Percentiles rank a stretch among this genome's conserved stretches.
Conservation (phyloP, 2,888 invertebrate species). For the Nysson spinosus region DNA sequence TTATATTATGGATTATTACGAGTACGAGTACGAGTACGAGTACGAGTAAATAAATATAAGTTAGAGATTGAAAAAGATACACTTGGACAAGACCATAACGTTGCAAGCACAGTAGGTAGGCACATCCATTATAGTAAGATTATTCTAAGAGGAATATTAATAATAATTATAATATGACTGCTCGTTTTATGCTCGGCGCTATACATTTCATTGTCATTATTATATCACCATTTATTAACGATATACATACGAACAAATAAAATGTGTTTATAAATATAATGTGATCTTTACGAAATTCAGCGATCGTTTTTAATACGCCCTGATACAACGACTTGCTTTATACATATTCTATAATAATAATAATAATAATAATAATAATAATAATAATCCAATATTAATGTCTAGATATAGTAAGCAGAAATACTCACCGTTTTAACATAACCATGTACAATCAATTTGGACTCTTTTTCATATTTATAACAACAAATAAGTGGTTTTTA, state of each 20-base stretch:
- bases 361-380: not conserved
- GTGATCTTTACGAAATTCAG: constrained; percentile 52
- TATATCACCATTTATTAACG: constrained; percentile 75
- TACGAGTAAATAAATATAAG: constrained; percentile 61
- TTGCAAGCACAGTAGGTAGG: constrained; percentile 71
- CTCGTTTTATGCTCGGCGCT: constrained; percentile 76
- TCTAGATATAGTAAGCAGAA: too few species aligned
- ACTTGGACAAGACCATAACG: constrained; percentile 64
- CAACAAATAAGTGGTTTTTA: too few species aligned
- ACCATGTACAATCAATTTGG: too few species aligned
- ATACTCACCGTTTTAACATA: too few species aligned
- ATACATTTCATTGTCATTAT: constrained; percentile 77
- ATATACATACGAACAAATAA: constrained; percentile 75
- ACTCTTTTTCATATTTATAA: too few species aligned
- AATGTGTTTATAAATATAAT: constrained; percentile 75
- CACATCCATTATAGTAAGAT: constrained; percentile 68
- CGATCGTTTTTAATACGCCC: constrained; percentile 30
- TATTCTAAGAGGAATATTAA: constrained; percentile 67
- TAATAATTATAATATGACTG: constrained; percentile 74
- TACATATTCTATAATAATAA: constrained; percentile 3
- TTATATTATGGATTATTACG: constrained; percentile 67
- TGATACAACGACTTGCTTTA: not conserved
- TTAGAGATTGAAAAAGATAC: constrained; percentile 45
- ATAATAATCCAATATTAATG: not conserved
- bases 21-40: constrained; percentile 61